Percentiles rank a stretch among this genome's conserved stretches.
phyloP scores from a whole-genome alignment of 2,797 vertebrate species.

The Trematomus bernacchii region DNA sequence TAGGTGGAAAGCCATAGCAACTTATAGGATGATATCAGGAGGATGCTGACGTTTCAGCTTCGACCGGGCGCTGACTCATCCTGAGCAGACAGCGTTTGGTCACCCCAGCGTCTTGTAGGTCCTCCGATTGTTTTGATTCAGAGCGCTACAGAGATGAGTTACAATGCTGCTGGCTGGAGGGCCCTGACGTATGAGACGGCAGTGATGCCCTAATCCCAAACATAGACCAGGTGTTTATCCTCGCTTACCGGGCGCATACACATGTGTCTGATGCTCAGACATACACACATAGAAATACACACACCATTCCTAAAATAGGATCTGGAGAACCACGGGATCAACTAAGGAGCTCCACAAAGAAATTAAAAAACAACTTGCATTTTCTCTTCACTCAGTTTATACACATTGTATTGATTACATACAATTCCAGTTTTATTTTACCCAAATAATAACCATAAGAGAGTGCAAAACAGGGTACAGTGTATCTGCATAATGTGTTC shows the following conservation, averaged over 20 bases:
- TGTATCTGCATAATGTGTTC: neutral
- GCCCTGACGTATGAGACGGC: constrained; percentile 58
- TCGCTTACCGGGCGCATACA: constrained; percentile 27
- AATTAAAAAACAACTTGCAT: neutral
- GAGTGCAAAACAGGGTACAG: neutral
- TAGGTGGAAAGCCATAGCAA: constrained; percentile 20
- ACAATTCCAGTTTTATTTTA: neutral
- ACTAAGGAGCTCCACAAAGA: neutral
- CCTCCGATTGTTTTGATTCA: constrained; percentile 48
- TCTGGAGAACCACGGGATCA: neutral
- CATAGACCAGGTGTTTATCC: constrained; percentile 62
- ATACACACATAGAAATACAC: constrained; percentile 5
- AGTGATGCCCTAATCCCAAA: constrained; percentile 51
- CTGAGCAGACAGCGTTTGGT: constrained; percentile 45
- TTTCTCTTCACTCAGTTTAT: constrained; percentile 5
- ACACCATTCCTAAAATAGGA: constrained; percentile 44
- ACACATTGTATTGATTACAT: neutral
- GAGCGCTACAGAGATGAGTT: constrained; percentile 46
- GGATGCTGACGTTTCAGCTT: constrained; percentile 34
- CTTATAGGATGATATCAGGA: neutral
- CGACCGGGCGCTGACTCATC: constrained; percentile 59
- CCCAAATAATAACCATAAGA: neutral
- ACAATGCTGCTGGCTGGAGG: constrained; percentile 47
- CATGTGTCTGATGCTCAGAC: constrained; percentile 13
- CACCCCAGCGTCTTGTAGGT: constrained; percentile 37